These are phyloP conservation scores for Parnassius mnemosyne DNA, from an alignment of 2,888 invertebrate genomes.

Conservation along the genomic window DNA sequence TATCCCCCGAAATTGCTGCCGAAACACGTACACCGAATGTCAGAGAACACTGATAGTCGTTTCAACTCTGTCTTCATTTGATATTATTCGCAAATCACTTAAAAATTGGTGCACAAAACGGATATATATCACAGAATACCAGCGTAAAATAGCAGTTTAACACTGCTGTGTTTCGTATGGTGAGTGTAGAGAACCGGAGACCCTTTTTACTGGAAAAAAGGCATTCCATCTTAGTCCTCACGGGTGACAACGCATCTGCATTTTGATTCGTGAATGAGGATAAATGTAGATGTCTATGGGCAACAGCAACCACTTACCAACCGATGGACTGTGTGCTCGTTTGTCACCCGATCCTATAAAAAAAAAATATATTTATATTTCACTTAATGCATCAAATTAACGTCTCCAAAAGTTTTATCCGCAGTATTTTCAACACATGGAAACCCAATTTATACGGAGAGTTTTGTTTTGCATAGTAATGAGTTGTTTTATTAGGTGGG, in stretches of 20 bases:
- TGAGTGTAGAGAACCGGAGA: too few relatives aligned
- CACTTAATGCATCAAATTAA: slow-evolving; percentile 1
- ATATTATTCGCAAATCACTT: slow-evolving; percentile 34
- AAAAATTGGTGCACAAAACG: slow-evolving; percentile 11
- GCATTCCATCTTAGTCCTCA: too few relatives aligned
- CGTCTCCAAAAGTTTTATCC: not conserved
- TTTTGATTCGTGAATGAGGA: too few relatives aligned
- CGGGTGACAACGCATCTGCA: too few relatives aligned
- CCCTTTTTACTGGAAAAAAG: too few relatives aligned
- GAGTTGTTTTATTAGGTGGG: slow-evolving; percentile 44
- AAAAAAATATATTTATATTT: slow-evolving; percentile 8
- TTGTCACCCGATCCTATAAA: too few relatives aligned
- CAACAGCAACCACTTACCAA: too few relatives aligned
- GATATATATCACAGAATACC: too few relatives aligned
- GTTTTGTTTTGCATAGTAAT: slow-evolving; percentile 67
- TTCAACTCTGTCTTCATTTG: slow-evolving; percentile 29
- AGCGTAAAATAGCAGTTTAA: too few relatives aligned
- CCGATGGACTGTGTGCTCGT: too few relatives aligned
- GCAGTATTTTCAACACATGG: slow-evolving; percentile 31
- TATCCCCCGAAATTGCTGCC: slow-evolving; percentile 43
- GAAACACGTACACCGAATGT: slow-evolving; percentile 41
- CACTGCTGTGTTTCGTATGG: too few relatives aligned
- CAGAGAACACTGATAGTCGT: slow-evolving; percentile 31
- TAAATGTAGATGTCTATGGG: too few relatives aligned
- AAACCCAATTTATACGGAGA: slow-evolving; percentile 54